phyloP scores from a whole-genome alignment of 2,888 invertebrate species.

The Cheiracanthium punctorium region DNA sequence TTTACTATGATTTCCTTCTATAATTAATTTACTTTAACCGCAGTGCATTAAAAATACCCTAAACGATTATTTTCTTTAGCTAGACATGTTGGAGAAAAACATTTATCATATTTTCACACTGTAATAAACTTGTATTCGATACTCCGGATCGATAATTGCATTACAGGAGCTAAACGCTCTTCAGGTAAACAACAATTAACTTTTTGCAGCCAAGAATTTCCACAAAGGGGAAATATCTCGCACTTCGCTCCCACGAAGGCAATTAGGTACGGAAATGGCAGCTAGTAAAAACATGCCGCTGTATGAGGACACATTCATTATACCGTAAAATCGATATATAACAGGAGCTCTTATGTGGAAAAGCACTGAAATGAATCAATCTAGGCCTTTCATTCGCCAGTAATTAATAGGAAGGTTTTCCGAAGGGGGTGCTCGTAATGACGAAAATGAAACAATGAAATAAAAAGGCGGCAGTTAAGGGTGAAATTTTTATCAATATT shows the following conservation, averaged over 20 bases:
- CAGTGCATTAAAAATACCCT: too few relatives aligned
- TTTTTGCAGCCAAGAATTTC: background rate
- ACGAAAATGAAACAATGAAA: background rate
- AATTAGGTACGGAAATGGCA: constrained; percentile 41
- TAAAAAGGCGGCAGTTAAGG: background rate
- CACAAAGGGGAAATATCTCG: background rate
- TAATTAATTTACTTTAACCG: too few relatives aligned
- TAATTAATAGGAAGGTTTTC: constrained; percentile 59
- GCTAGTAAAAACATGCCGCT: constrained; percentile 49
- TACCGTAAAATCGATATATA: constrained; percentile 34
- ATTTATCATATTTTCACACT: too few relatives aligned
- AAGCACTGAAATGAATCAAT: constrained; percentile 43
- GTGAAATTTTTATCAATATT: background rate
- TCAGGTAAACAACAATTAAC: background rate
- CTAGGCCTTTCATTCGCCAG: constrained; percentile 45
- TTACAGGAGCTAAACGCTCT: too few relatives aligned
- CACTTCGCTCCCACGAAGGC: background rate
- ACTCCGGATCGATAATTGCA: too few relatives aligned
- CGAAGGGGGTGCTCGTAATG: background rate
- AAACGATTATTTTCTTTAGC: too few relatives aligned
- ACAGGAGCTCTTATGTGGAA: constrained; percentile 20
- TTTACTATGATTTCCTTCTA: too few relatives aligned
- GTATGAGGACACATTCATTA: constrained; percentile 38
- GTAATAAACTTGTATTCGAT: too few relatives aligned
- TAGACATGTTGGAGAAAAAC: too few relatives aligned